phyloP scores from a whole-genome alignment of 2,113 vertebrate species.

The Colistium nudipinnis region DNA sequence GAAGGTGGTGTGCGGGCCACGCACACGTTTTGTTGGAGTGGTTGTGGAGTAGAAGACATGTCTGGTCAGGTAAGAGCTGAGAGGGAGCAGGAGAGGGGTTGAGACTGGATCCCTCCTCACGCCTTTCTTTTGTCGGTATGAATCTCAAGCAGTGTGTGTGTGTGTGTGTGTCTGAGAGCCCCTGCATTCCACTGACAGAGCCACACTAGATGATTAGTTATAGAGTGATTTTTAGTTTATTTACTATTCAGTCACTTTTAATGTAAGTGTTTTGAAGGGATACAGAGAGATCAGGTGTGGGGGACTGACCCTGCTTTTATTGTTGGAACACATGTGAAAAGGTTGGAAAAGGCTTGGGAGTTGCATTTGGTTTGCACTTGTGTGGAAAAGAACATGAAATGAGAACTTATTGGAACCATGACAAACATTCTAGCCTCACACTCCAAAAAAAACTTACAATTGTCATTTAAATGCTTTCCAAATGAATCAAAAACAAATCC shows the following conservation, averaged over 20 bases:
- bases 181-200: slow-evolving; percentile 35
- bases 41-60: slow-evolving; percentile 67
- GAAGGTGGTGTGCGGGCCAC: slow-evolving; percentile 15
- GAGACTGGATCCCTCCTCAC: slow-evolving; percentile 61
- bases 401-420: not conserved
- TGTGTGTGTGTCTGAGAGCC: slow-evolving; percentile 4
- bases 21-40: slow-evolving; percentile 35
- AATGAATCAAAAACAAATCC: slow-evolving; percentile 7
- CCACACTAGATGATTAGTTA: not conserved
- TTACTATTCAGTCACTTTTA: not conserved
- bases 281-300: not conserved
- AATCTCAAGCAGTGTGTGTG: slow-evolving; percentile 24
- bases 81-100: slow-evolving; percentile 21
- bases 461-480: not conserved
- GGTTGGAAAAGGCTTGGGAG: too few species aligned
- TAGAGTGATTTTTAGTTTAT: not conserved
- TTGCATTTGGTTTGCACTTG: slow-evolving; percentile 5
- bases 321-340: not conserved
- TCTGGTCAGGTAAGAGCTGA: slow-evolving; percentile 76
- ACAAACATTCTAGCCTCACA: not conserved
- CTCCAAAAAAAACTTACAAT: not conserved
- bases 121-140: slow-evolving; percentile 66
- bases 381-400: not conserved
- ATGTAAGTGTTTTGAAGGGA: not conserved
- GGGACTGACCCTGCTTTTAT: slow-evolving; percentile 3